These are phyloP conservation scores for Apocrypta bakeri DNA, from an alignment of 1,140 invertebrate species.

Conservation along the genomic window DNA sequence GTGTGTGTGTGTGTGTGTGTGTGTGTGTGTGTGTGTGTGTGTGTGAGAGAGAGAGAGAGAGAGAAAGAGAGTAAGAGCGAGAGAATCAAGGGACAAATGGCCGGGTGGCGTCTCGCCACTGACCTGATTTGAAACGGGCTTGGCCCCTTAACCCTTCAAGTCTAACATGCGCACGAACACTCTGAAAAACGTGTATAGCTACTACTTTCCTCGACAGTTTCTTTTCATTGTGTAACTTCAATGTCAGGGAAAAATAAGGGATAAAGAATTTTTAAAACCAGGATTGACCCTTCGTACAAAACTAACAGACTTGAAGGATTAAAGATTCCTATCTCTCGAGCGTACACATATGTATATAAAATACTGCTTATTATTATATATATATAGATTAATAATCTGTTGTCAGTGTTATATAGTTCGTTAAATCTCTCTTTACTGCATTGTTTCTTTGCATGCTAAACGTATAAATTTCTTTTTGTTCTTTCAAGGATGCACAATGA, in stretches of 20 bases:
- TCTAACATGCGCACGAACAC: not conserved
- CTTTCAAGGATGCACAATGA: constrained; percentile 75
- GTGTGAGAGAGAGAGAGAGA: too few relatives aligned
- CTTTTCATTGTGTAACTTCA: not conserved
- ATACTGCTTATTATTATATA: constrained; percentile 7
- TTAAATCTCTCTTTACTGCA: constrained; percentile 50
- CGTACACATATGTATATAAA: constrained; percentile 36
- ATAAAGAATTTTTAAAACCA: not conserved
- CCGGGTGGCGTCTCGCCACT: constrained; percentile 30
- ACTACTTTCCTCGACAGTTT: not conserved
- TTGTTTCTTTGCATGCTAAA: constrained; percentile 70
- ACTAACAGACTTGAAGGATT: constrained; percentile 47
- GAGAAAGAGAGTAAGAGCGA: not conserved
- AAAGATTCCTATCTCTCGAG: constrained; percentile 45
- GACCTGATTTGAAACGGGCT: constrained; percentile 42
- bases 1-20: too few relatives aligned
- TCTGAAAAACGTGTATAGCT: not conserved
- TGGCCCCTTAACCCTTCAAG: constrained; percentile 42
- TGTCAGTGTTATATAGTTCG: constrained; percentile 34
- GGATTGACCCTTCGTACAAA: not conserved
- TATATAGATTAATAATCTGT: constrained; percentile 46
- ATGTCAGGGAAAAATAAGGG: not conserved
- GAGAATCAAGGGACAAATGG: not conserved
- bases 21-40: too few relatives aligned
- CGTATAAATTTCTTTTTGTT: constrained; percentile 61